These are phyloP conservation scores for Plusia festucae DNA, from an alignment of 2,888 invertebrate genomes.

Conservation along the genomic window DNA sequence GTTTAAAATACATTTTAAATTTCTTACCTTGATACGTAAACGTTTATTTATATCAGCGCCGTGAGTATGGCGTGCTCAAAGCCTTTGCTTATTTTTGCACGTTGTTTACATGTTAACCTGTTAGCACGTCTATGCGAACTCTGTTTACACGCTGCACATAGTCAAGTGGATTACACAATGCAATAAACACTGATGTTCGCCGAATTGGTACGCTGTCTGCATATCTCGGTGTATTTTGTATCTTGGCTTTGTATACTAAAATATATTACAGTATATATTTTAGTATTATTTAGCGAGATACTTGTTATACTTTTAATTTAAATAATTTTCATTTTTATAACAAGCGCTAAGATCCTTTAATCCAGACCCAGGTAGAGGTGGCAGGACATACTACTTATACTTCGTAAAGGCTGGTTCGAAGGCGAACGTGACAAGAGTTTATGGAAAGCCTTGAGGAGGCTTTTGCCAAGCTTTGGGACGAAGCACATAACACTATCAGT, in stretches of 20 bases:
- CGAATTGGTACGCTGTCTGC: constrained; percentile 38
- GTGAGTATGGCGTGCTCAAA: neutral
- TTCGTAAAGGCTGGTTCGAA: too few relatives aligned
- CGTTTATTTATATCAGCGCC: too few relatives aligned
- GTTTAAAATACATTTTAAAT: neutral
- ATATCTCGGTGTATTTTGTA: constrained; percentile 47
- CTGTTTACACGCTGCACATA: constrained; percentile 30
- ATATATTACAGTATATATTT: neutral
- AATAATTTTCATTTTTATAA: too few relatives aligned
- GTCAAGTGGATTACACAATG: constrained; percentile 31
- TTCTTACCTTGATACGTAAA: neutral
- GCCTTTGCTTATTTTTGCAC: neutral
- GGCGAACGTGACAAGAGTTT: too few relatives aligned
- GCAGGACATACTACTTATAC: too few relatives aligned
- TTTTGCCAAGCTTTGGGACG: too few relatives aligned
- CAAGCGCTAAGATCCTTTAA: too few relatives aligned
- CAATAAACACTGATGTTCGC: constrained; percentile 45
- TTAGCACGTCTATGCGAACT: neutral
- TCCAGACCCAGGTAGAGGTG: too few relatives aligned
- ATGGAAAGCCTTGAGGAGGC: too few relatives aligned
- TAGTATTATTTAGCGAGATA: constrained; percentile 15
- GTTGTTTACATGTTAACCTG: neutral
- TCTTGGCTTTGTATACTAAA: constrained; percentile 34
- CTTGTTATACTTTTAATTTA: too few relatives aligned
- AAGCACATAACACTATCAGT: too few relatives aligned